These are phyloP conservation scores for Tethya wilhelma DNA, from an alignment of 37 sponge, comb jelly and placozoan genomes.

Conservation along the genomic window DNA sequence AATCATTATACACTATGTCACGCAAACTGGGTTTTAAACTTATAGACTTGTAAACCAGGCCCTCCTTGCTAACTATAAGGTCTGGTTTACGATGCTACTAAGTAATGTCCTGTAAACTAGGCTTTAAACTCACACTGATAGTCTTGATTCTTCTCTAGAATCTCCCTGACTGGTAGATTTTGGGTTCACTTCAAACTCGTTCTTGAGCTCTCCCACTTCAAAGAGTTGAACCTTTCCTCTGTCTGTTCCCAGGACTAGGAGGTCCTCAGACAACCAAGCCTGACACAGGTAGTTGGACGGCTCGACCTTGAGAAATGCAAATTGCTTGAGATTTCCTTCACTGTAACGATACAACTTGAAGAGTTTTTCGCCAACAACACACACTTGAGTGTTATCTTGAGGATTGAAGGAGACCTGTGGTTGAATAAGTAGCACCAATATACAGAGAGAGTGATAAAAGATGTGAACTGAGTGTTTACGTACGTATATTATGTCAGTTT, in stretches of 20 bases:
- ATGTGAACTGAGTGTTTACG: too few relatives aligned
- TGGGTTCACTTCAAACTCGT: conserved; percentile 66
- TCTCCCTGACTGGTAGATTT: background rate
- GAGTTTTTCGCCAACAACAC: conserved; percentile 88
- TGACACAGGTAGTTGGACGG: conserved; percentile 90
- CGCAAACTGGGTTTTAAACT: too few relatives aligned
- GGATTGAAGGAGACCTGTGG: conserved; percentile 98
- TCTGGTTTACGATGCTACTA: background rate
- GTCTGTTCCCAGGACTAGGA: conserved; percentile 82
- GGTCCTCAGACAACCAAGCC: conserved; percentile 90
- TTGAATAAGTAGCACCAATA: background rate
- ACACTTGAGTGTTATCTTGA: conserved; percentile 93
- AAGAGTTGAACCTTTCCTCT: conserved; percentile 89
- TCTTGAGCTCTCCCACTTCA: conserved; percentile 90
- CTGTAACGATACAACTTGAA: conserved; percentile 92
- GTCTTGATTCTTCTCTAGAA: background rate
- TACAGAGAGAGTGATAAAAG: too few relatives aligned
- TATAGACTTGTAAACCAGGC: too few relatives aligned
- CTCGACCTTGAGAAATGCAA: conserved; percentile 84
- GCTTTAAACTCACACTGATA: background rate
- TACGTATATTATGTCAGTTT: too few relatives aligned
- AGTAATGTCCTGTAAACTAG: background rate
- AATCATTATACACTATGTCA: too few relatives aligned
- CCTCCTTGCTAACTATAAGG: too few relatives aligned
- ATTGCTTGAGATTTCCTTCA: conserved; percentile 90